Evolutionary conservation across 2,888 invertebrate genomes (phyloP), one percentile per base, ranked within the genome.

Genomic region (Meloe dianella): DNA sequence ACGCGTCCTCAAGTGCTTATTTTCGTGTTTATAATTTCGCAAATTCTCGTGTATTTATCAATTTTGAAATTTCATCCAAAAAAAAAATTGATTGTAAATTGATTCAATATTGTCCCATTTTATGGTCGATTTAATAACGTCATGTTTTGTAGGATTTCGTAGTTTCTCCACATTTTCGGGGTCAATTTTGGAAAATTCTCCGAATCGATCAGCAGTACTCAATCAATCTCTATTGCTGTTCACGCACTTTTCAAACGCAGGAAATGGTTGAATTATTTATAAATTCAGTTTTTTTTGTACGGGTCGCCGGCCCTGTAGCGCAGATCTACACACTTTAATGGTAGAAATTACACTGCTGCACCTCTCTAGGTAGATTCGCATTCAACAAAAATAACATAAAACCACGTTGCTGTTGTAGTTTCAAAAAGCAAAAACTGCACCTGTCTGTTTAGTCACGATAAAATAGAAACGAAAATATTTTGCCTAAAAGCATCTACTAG

Each of bases 191-290:
- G 32, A 6, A 1, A 32, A 32, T 32, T 32, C 7, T 32, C 10
- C 32, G 14, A 5, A 35, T 35, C 14, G 14, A n/a, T 14, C 35
- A 35, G 14, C 35, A 27, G 27, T 27, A 35, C 7, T 35, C 47
- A 20, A 47, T 47, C 47, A 47, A 47, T 47, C 20, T 47, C 47
- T 47, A 47, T 47, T 72, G 64, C 71, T 72, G 70, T 77, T 75
- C 75, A 78, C 76, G 77, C 77, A 78, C 74, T 71, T 73, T 73
- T 73, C 72, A 74, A 74, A 74, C 74, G 72, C 77, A 76, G 78
- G 78, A 78, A 77, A 74, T 75, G 68, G 66, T 69, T 73, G 74
- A 76, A 78, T 78, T 76, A 77, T 77, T 78, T 76, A 75, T 75
- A 73, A 69, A 72, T 72, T 72, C 68, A 66, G 71, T 69, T 72